Evolutionary conservation across 2,113 vertebrate species (phyloP).

Genomic region (Boulengeromyrus knoepffleri): DNA sequence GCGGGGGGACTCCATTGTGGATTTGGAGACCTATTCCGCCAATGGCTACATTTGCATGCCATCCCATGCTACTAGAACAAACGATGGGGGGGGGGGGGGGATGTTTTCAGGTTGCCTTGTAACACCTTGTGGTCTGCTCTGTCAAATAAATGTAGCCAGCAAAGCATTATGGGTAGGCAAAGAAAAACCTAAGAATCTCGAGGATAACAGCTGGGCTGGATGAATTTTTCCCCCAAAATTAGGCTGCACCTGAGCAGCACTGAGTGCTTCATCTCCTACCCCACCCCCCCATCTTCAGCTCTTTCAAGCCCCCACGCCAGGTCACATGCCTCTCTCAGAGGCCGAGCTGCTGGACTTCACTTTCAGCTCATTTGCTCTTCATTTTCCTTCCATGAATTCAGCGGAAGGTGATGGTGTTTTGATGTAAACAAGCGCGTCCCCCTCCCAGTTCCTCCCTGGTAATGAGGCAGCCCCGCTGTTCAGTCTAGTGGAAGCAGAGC

Average conservation of each 20-base stretch:
- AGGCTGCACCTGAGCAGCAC: constrained; percentile 3
- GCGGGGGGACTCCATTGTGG: background rate
- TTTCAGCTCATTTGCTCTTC: background rate
- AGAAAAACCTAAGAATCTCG: background rate
- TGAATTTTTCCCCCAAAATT: background rate
- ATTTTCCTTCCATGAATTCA: background rate
- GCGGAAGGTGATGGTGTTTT: background rate
- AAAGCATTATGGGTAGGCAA: background rate
- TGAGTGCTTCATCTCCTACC: background rate
- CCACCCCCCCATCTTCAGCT: background rate
- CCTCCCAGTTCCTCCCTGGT: background rate
- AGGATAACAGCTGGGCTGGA: background rate
- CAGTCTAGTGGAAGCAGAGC: constrained; percentile 37
- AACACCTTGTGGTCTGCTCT: background rate
- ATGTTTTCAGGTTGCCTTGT: background rate
- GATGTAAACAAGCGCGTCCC: background rate
- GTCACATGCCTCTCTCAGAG: background rate
- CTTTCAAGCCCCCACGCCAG: background rate
- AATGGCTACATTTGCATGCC: background rate
- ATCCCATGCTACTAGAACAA: background rate
- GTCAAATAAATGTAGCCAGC: background rate
- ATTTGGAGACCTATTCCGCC: background rate
- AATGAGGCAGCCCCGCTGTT: constrained; percentile 36
- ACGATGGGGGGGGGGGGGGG: background rate
- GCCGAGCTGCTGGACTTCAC: background rate